Evolutionary conservation across 2,797 vertebrate species (phyloP).

Genomic region (Columba guinea): DNA sequence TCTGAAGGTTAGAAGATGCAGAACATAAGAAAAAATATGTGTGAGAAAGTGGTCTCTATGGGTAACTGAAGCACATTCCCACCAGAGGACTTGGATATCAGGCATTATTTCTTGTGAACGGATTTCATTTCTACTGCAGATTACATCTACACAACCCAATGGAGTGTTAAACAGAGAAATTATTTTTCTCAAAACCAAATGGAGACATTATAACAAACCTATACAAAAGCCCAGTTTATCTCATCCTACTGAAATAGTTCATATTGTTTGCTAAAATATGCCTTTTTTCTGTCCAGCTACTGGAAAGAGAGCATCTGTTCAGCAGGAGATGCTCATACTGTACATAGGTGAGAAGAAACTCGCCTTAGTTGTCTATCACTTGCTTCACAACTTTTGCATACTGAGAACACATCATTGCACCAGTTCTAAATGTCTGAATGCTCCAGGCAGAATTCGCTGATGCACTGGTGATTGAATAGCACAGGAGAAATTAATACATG

Average conservation of each 20-base stretch:
- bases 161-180: background rate
- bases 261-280: background rate
- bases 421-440: background rate
- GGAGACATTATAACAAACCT: background rate
- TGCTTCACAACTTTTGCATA: background rate
- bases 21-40: background rate
- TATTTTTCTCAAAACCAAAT: background rate
- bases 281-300: background rate
- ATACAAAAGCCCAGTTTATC: background rate
- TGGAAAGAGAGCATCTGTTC: background rate
- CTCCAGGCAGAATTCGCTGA: background rate
- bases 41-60: background rate
- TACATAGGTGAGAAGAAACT: background rate
- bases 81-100: background rate
- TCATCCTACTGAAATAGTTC: background rate
- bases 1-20: background rate
- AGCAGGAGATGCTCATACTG: background rate
- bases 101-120: background rate
- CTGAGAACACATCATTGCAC: background rate
- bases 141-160: background rate
- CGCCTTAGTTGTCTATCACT: background rate
- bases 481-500: rapidly evolving
- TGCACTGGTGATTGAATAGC: background rate
- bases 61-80: background rate
- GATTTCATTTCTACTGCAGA: background rate